Evolutionary conservation across 1,140 invertebrate genomes (phyloP).

Genomic region (Triops cancriformis): DNA sequence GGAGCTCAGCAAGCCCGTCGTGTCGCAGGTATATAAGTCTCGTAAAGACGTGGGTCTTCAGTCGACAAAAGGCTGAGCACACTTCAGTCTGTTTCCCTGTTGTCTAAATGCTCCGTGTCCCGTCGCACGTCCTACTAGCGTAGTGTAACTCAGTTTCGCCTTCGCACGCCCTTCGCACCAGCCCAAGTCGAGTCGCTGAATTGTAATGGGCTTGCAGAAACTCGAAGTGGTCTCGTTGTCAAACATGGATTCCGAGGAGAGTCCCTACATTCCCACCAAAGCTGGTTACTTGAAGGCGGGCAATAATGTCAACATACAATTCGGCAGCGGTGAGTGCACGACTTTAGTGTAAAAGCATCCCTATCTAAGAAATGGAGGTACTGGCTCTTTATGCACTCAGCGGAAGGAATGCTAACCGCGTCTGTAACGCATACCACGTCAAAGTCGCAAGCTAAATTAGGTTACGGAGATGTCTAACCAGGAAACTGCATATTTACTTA

Average conservation of each 20-base stretch:
- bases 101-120: background rate
- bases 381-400: too few relatives aligned
- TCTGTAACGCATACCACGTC: too few relatives aligned
- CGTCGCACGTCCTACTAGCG: background rate
- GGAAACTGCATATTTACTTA: too few relatives aligned
- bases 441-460: too few relatives aligned
- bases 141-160: background rate
- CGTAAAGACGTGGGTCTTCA: background rate
- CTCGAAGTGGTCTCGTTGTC: background rate
- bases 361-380: too few relatives aligned
- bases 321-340: background rate
- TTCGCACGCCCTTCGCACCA: background rate
- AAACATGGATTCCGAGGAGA: background rate
- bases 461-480: too few relatives aligned
- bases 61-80: background rate
- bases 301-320: background rate
- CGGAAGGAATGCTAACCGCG: too few relatives aligned
- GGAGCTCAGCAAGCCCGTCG: background rate
- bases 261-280: background rate
- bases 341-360: too few relatives aligned
- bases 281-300: background rate
- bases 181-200: background rate
- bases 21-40: constrained; percentile 13
- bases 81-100: background rate
- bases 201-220: background rate